Percentiles rank a stretch among this genome's conserved stretches.
phyloP scores from a whole-genome alignment of 2,888 invertebrate genomes.

The Epinotia bilunana region DNA sequence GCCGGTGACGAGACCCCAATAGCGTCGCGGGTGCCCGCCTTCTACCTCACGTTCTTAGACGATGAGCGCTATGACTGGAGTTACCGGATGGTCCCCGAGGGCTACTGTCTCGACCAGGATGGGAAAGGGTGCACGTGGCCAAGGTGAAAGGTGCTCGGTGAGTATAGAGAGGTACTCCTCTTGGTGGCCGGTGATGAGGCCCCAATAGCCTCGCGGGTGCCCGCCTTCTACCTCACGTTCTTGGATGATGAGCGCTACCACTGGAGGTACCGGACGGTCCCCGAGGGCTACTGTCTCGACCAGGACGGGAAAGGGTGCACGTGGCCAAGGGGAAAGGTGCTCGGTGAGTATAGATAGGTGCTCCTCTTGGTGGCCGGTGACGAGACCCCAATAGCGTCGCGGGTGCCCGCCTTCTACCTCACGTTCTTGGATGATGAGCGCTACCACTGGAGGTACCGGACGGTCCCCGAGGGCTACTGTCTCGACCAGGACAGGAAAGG shows the following conservation, averaged over 20 bases:
- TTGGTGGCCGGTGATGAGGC: conserved; percentile 86
- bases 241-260: conserved; percentile 84
- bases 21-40: conserved; percentile 83
- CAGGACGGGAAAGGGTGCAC: conserved; percentile 80
- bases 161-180: conserved; percentile 64
- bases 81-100: conserved; percentile 85
- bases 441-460: conserved; percentile 87
- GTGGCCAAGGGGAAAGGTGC: conserved; percentile 88
- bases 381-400: conserved; percentile 84
- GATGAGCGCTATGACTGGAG: conserved; percentile 86
- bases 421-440: conserved; percentile 82
- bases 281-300: conserved; percentile 84
- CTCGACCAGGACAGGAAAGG: conserved; percentile 81
- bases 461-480: conserved; percentile 84
- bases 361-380: conserved; percentile 84
- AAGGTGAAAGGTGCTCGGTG: conserved; percentile 88
- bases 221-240: conserved; percentile 84
- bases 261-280: conserved; percentile 86
- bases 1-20: conserved; percentile 87
- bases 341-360: conserved; percentile 77
- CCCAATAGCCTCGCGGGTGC: conserved; percentile 84
- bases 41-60: conserved; percentile 82
- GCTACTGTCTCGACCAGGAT: conserved; percentile 83
- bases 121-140: conserved; percentile 86
- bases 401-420: conserved; percentile 83